These are phyloP conservation scores for Paralinhomoeus sp. DNA, from an alignment of 2,888 invertebrate genomes.

Conservation along the genomic window DNA sequence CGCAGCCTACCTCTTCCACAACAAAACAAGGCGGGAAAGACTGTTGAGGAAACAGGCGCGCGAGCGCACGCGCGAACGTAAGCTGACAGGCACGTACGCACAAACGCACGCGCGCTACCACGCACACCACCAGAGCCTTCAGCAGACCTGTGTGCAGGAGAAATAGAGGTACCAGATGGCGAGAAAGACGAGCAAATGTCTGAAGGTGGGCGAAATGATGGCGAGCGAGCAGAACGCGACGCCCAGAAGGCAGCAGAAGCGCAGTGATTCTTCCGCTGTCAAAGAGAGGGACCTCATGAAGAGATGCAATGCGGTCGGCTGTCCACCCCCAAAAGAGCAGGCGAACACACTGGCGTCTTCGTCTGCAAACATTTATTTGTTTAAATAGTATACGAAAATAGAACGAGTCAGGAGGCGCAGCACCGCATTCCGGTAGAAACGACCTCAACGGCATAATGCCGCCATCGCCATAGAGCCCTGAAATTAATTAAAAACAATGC, in stretches of 20 bases:
- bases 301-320: slow-evolving; percentile 44
- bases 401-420: too few species aligned
- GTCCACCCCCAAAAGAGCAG: slow-evolving; percentile 14
- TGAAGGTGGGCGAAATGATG: slow-evolving; percentile 26
- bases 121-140: neutral
- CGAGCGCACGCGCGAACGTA: too few species aligned
- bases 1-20: neutral
- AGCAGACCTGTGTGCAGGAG: slow-evolving; percentile 45
- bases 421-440: neutral
- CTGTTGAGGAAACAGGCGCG: too few species aligned
- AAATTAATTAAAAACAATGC: slow-evolving; percentile 7
- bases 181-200: slow-evolving; percentile 38
- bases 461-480: slow-evolving; percentile 51
- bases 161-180: slow-evolving; percentile 46
- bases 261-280: slow-evolving; percentile 42
- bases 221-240: slow-evolving; percentile 43
- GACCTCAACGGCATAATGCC: slow-evolving; percentile 42
- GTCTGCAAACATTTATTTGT: too few species aligned
- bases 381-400: too few species aligned
- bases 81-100: too few species aligned
- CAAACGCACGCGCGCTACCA: too few species aligned
- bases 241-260: slow-evolving; percentile 42
- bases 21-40: neutral
- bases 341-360: neutral
- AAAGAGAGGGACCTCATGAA: slow-evolving; percentile 37